phyloP scores from a whole-genome alignment of 1,140 invertebrate species.

The Drosophila sucinea region DNA sequence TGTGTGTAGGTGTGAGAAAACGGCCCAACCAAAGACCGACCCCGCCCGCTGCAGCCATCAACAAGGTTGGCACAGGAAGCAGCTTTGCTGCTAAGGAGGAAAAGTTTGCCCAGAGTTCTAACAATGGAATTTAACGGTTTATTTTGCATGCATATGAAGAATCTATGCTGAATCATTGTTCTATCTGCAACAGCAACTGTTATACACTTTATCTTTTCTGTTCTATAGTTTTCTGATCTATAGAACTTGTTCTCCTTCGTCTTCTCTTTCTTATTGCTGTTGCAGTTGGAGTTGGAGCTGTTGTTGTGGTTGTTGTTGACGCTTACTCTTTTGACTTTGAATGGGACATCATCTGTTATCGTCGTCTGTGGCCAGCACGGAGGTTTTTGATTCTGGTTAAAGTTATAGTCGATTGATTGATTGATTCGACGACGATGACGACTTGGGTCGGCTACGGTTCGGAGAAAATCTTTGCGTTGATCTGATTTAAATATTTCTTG shows the following conservation, averaged over 20 bases:
- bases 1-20: not conserved
- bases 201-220: conserved; percentile 20
- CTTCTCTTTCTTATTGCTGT: conserved; percentile 4
- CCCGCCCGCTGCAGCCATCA: not conserved
- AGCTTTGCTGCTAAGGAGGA: conserved; percentile 8
- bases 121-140: conserved; percentile 24
- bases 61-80: conserved; percentile 10
- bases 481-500: not conserved
- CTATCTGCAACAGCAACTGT: conserved; percentile 23
- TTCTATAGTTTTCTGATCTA: conserved; percentile 5
- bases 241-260: not conserved
- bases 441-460: not conserved
- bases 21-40: not conserved
- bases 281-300: conserved; percentile 21
- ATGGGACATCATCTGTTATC: conserved; percentile 1
- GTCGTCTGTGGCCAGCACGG: conserved; percentile 7
- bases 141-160: conserved; percentile 19
- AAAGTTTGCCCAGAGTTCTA: conserved; percentile 7
- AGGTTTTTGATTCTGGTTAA: not conserved
- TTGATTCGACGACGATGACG: not conserved
- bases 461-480: not conserved
- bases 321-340: not conserved
- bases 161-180: conserved; percentile 18
- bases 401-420: not conserved
- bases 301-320: conserved; percentile 30